Evolutionary conservation across 2,888 invertebrate genomes (phyloP), one percentile per base, ranked within the genome.

Genomic region (Apotomis turbidana): DNA sequence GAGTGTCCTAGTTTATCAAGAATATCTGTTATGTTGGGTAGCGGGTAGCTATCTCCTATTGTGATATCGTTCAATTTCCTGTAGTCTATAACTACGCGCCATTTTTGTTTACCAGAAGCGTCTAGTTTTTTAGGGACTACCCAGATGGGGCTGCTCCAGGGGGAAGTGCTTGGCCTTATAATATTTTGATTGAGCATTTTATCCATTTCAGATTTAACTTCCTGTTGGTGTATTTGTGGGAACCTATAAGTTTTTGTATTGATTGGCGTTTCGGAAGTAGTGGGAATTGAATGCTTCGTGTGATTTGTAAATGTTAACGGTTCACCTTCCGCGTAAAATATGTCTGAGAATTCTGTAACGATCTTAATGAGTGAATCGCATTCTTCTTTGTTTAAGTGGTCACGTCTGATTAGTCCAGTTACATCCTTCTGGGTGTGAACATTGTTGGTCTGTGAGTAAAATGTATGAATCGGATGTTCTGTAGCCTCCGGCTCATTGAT

Each of bases 151-250:
- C 13, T 41, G 41, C 41, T 41, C 59, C 59, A 59, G 6, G 59
- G 41, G 3, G 13, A 41, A 1, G 59, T 59, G 8, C 41, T 41
- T 3, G 59, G 59, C 13, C 13, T 41, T 41, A 59, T 59, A 6
- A 59, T 59, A 13, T 41, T 41, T 41, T 59, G 59, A 0, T 41
- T 41, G 0, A 59, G 13, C 59, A 59, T 59, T 59, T 59, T 59
- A 5, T 59, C 41, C 3, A 41, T 38, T 41, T 59, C 41, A 4
- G 3, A 13, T 12, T 59, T 59, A 0, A 59, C 59, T 41, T 59
- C 59, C 13, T 41, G 41, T 59, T 38, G 38, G n/a, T 58, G 58
- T n/a, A 58, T 58, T 41, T 58, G n/a, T 58, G 58, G 58, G 38
- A 41, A 58, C 13, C 59, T n/a, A 3, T 59, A 59, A 5, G 59